phyloP scores from a whole-genome alignment of 1,140 invertebrate genomes.

The Tachypleus tridentatus region DNA sequence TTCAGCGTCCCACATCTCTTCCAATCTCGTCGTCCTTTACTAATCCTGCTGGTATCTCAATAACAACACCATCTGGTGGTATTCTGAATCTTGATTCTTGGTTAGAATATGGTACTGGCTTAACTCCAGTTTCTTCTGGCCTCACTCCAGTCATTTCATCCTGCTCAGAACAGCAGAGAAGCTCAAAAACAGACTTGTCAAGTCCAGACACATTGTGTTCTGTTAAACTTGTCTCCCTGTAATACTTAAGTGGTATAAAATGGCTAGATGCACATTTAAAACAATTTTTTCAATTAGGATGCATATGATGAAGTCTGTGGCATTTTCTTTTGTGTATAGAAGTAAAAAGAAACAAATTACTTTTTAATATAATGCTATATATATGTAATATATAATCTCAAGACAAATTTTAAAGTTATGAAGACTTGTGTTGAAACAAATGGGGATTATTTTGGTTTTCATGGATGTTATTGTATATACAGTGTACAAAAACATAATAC shows the following conservation, averaged over 20 bases:
- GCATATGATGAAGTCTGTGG: too few species aligned
- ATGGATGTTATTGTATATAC: too few species aligned
- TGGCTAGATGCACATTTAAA: too few species aligned
- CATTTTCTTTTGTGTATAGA: too few species aligned
- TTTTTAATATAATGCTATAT: too few species aligned
- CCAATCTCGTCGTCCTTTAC: constrained; percentile 28
- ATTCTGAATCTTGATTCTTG: constrained; percentile 85
- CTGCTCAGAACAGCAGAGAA: constrained; percentile 54
- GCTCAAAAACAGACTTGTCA: constrained; percentile 43
- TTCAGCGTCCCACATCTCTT: constrained; percentile 11
- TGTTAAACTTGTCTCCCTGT: constrained; percentile 60
- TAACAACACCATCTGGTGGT: constrained; percentile 74
- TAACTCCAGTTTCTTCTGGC: constrained; percentile 54
- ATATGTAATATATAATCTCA: too few species aligned
- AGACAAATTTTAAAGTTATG: too few species aligned
- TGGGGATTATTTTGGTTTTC: too few species aligned
- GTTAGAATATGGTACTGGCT: constrained; percentile 81
- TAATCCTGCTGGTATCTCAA: constrained; percentile 52
- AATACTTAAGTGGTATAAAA: constrained; percentile 3
- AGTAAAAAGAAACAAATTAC: too few species aligned
- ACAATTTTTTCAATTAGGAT: too few species aligned
- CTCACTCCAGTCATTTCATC: constrained; percentile 40
- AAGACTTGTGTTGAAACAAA: too few species aligned
- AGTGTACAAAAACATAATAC: too few species aligned
- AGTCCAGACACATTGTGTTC: constrained; percentile 51